Conservation (phyloP, 2,113 vertebrate genomes). For the Pomatostomus ruficeps region DNA sequence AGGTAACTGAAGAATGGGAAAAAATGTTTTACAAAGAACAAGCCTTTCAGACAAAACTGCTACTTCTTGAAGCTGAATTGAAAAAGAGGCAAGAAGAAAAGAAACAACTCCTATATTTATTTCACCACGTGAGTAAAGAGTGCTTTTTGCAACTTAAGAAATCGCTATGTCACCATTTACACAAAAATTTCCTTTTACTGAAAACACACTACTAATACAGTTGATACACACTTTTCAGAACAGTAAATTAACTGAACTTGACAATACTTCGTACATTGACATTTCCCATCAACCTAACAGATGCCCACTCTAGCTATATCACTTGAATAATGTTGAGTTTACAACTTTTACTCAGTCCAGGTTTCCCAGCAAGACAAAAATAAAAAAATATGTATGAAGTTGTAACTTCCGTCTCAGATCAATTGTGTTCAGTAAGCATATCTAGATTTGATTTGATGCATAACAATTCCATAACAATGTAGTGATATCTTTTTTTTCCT, state of each 20-base stretch:
- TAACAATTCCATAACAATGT: neutral
- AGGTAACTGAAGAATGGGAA: constrained; percentile 80
- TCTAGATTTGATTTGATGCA: neutral
- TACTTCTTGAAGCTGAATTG: constrained; percentile 79
- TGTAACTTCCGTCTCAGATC: neutral
- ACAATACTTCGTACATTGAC: neutral
- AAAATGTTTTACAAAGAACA: constrained; percentile 70
- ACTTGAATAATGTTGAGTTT: neutral
- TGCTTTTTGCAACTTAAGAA: neutral
- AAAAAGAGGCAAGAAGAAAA: constrained; percentile 75
- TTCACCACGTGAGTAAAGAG: constrained; percentile 62
- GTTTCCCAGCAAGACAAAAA: neutral
- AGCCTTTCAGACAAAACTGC: constrained; percentile 75
- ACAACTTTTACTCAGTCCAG: neutral
- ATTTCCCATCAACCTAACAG: neutral
- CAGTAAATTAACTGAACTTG: neutral
- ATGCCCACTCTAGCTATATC: neutral
- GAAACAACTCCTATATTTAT: constrained; percentile 64
- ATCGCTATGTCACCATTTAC: neutral
- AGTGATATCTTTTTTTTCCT: neutral
- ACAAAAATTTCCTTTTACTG: neutral
- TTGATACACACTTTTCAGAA: neutral
- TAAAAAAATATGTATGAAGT: neutral
- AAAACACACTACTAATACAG: neutral
- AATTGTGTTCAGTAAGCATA: neutral